These are phyloP conservation scores for Sinocyclocheilus anshuiensis DNA, from an alignment of 2,113 vertebrate species.

Conservation along the genomic window DNA sequence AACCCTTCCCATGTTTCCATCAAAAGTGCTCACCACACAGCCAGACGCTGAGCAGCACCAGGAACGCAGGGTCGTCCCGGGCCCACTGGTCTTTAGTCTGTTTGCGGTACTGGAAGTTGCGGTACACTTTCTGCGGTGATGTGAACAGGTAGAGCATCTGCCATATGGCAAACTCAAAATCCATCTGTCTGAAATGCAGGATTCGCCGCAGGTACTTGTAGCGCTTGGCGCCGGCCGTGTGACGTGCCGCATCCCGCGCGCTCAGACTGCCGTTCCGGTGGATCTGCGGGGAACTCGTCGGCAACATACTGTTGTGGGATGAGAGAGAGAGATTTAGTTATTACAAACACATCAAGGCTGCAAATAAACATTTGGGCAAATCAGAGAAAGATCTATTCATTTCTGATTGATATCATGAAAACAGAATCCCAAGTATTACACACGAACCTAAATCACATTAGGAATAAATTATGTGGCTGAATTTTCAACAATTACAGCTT, in stretches of 20 bases:
- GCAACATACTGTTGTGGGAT: constrained; percentile 83
- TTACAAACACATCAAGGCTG: not conserved
- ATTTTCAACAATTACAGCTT: not conserved
- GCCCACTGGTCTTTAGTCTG: constrained; percentile 99
- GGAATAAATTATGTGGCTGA: not conserved
- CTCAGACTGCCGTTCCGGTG: constrained; percentile 80
- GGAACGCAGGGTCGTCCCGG: constrained; percentile 92
- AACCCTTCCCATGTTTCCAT: too few relatives aligned
- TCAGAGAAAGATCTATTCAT: too few relatives aligned
- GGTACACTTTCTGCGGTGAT: constrained; percentile 94
- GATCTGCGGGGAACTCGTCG: constrained; percentile 77
- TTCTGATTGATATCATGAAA: not conserved
- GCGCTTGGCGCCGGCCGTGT: constrained; percentile 92
- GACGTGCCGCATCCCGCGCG: constrained; percentile 84
- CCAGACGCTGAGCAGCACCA: constrained; percentile 94
- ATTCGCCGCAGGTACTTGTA: constrained; percentile 94
- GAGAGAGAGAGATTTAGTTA: not conserved
- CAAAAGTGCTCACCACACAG: constrained; percentile 83
- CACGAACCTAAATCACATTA: not conserved
- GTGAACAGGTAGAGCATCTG: constrained; percentile 99
- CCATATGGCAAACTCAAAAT: constrained; percentile 97
- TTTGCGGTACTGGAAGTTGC: constrained; percentile 98
- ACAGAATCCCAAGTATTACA: not conserved
- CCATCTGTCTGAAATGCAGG: constrained; percentile 91
- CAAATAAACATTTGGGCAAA: too few relatives aligned